Base-by-base conservation (phyloP, 30 jellyfish, hydroid and myxozoan species). In the Turritopsis dohrnii region DNA sequence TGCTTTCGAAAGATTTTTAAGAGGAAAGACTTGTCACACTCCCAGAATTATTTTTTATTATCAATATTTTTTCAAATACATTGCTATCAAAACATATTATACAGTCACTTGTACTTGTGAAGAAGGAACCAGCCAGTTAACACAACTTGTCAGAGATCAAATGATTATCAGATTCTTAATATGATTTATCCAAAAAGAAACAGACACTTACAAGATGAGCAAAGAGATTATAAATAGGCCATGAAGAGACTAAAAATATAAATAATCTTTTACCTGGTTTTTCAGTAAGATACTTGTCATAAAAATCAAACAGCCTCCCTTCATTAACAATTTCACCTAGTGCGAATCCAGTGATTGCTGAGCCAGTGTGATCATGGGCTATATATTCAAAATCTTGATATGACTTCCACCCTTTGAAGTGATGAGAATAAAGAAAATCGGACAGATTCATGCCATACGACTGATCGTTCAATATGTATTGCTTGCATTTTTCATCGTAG, bases 401-500 rank as follows among this genome's bases (percentile, higher is more conserved):
- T 26, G 5, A 25, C 21, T 80, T 80, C 87, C 87, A 80, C 21
- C 28, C 52, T 16, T 25, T 52, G 28, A 22, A 18, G 29, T 41
- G 41, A 8, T 21, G 19, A 3, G 52, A 52, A 31, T 22, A 52
- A 21, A 80, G 65, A 27, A 80, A 80, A 80, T 80, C 87, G 19
- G 87, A 80, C 3, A 80, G 26, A 26, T 80, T 80, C 76, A 53
- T n/a, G n/a, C 82, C 84, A 26, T 80, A 80, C 16, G 82, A 31
- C 65, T 80, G 87, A 16, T 53, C 52, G 3, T 0, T 23, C 81
- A 17, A 54, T 1, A 9, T 31, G 52, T 52, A 71, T 53, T 80
- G 52, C 19, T 52, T 26, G 1, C 29, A 19, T 28, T 80, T 23
- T 18, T 52, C 22, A 31, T 22, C 0, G 83, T 80, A 80, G 53